Percentiles rank a stretch among this genome's conserved stretches.
Evolutionary conservation across 2,888 invertebrate genomes (phyloP).

Genomic region (Monopis laevigella): DNA sequence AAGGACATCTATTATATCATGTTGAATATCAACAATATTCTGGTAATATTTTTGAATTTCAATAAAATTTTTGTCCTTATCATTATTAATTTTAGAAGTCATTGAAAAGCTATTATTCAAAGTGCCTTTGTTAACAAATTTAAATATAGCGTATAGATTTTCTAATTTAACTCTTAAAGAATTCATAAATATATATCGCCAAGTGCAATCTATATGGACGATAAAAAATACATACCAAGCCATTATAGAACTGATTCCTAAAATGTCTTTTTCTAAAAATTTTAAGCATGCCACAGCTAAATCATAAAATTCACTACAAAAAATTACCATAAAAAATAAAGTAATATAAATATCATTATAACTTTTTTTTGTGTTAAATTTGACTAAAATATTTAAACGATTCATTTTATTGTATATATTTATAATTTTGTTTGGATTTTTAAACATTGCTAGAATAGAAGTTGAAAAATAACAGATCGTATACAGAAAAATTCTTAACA

Average conservation of each 20-base stretch:
- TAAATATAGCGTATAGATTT: no score
- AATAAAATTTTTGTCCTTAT: neutral
- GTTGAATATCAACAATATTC: constrained; percentile 1
- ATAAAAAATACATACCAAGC: neutral
- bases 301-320: constrained; percentile 1
- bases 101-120: neutral
- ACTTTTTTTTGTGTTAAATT: neutral
- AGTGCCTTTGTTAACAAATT: constrained; percentile 1
- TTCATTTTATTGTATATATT: neutral
- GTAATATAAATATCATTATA: neutral
- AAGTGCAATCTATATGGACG: neutral
- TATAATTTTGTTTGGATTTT: neutral
- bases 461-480: neutral
- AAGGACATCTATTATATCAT: neutral
- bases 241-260: neutral
- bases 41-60: neutral
- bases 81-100: neutral
- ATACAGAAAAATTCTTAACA: neutral
- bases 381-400: neutral
- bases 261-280: no score
- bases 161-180: constrained; percentile 3
- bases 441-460: neutral
- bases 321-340: neutral
- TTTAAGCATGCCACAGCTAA: no score
- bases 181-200: neutral